Evolutionary conservation across 1,140 invertebrate species (phyloP), one percentile per base, ranked within the genome.

Genomic region (Leptinotarsa lineolata): DNA sequence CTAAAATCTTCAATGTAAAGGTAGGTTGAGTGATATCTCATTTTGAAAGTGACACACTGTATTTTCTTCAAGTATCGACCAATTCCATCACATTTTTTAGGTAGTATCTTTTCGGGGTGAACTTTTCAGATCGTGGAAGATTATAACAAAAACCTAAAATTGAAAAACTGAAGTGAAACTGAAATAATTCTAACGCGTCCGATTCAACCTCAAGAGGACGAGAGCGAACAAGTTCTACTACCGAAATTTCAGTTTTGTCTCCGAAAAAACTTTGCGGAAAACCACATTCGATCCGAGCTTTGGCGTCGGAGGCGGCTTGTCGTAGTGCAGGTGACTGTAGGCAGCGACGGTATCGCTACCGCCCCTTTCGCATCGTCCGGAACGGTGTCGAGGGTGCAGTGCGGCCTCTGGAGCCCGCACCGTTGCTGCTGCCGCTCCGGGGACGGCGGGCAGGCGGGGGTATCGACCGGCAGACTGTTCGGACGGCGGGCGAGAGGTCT

Each of bases 401-500:
- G 76, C 76, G 76, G 69, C 72, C 66, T 15, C 4, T 59, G 68
- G 66, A 75, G 67, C 72, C 68, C 72, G 74, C 72, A 70, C 72
- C 65, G 16, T 20, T 67, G 39, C 65, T 18, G 65, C 24, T 18
- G 24, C 4, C 20, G 24, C 30, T 39, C 30, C 8, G 30, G 30
- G 30, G 30, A 39, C 30, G 30, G 30, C 30, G 8, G 30, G 30
- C 30, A 39, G 30, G 5, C 30, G 18, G 65, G 72, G 73, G 73
- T 75, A 77, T 75, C 78, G 78, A 75, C 66, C 74, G 68, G 70
- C 65, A 73, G 72, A 39, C 30, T 39, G 64, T 70, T 74, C 68
- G 71, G 70, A 72, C 59, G 48, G 44, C 46, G 64, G 18, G 61
- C 74, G 76, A 46, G 67, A 80, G 78, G 80, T 79, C 80, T 81